phyloP scores from a whole-genome alignment of 2,888 invertebrate species.

The Laothoe populi region DNA sequence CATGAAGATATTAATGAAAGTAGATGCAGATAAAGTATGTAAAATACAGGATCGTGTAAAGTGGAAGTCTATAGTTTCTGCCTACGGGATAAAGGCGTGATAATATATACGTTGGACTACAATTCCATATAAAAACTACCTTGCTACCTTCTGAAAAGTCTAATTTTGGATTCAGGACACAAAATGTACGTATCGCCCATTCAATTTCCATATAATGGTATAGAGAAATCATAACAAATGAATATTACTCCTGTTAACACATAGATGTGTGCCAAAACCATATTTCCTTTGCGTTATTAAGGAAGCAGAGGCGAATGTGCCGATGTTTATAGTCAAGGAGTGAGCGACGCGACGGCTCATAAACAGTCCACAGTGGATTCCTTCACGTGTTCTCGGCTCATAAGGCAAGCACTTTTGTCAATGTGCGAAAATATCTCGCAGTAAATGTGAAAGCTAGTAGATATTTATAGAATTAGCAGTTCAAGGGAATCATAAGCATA shows the following conservation, averaged over 20 bases:
- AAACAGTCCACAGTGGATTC: constrained; percentile 39
- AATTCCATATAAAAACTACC: too few relatives aligned
- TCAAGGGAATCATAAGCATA: neutral
- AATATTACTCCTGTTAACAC: constrained; percentile 26
- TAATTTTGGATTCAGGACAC: too few relatives aligned
- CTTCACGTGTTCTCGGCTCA: constrained; percentile 30
- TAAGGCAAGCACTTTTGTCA: constrained; percentile 6
- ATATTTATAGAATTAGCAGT: neutral
- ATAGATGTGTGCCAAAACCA: constrained; percentile 31
- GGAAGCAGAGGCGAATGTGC: constrained; percentile 41
- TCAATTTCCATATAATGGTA: too few relatives aligned
- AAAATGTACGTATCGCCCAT: too few relatives aligned
- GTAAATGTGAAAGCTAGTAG: neutral
- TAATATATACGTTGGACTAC: too few relatives aligned
- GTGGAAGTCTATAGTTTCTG: too few relatives aligned
- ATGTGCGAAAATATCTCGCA: constrained; percentile 12
- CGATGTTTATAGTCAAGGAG: constrained; percentile 44
- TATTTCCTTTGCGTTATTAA: constrained; percentile 46
- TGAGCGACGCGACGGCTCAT: constrained; percentile 45
- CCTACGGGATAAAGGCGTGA: too few relatives aligned
- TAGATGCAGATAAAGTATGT: too few relatives aligned
- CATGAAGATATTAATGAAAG: too few relatives aligned
- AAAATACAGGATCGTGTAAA: too few relatives aligned
- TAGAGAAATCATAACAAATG: constrained; percentile 13
- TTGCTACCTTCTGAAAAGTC: too few relatives aligned